A percentile compares a stretch with the other conserved stretches of the same genome.
These are phyloP conservation scores for Carterocephalus palaemon DNA, from an alignment of 2,888 invertebrate species.

Conservation along the genomic window DNA sequence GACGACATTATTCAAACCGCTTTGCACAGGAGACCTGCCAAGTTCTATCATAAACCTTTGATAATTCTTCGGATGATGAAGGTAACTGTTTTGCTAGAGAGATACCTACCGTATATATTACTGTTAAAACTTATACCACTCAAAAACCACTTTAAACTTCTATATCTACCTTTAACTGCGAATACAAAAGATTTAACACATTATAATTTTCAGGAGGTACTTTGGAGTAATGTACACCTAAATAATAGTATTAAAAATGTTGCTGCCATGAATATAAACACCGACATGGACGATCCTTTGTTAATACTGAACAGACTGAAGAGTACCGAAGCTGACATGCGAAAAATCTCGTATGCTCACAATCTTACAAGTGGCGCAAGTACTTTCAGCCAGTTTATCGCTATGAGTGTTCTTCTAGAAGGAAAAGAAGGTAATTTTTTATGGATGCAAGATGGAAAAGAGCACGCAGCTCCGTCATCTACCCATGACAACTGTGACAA, in stretches of 20 bases:
- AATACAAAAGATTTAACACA: neutral
- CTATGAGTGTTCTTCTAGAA: constrained; percentile 75
- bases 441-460: too few species aligned
- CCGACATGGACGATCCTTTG: constrained; percentile 36
- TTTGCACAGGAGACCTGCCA: constrained; percentile 56
- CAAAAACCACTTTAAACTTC: too few species aligned
- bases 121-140: too few species aligned
- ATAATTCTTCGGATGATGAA: constrained; percentile 42
- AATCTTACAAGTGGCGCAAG: constrained; percentile 65
- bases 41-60: constrained; percentile 33
- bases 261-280: constrained; percentile 45
- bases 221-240: constrained; percentile 3
- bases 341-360: constrained; percentile 57
- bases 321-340: constrained; percentile 36
- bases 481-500: too few species aligned
- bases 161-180: too few species aligned
- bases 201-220: constrained; percentile 1
- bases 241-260: constrained; percentile 43
- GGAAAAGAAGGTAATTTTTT: constrained; percentile 64
- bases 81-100: too few species aligned
- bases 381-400: constrained; percentile 74
- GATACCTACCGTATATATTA: too few species aligned
- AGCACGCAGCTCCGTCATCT: too few species aligned
- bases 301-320: constrained; percentile 54
- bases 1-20: constrained; percentile 70